Conservation (phyloP, 1,140 invertebrate genomes). For the Atta colombica region DNA sequence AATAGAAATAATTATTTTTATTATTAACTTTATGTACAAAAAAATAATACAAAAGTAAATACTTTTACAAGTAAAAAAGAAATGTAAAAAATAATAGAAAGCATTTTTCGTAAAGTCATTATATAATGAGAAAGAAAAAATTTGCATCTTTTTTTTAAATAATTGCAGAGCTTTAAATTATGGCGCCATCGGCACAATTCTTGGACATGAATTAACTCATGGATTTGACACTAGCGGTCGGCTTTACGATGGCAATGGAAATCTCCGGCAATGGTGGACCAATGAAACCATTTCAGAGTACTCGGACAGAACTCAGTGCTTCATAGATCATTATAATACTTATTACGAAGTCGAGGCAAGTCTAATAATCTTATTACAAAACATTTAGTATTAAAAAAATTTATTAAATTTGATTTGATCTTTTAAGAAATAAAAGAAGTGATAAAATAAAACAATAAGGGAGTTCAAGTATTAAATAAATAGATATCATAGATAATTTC, state of each 20-base stretch:
- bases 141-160: background rate
- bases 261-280: slow-evolving; percentile 95
- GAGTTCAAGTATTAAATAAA: background rate
- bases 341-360: slow-evolving; percentile 88
- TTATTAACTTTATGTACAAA: background rate
- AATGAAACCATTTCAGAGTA: slow-evolving; percentile 90
- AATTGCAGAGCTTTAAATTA: slow-evolving; percentile 92
- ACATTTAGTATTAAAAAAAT: background rate
- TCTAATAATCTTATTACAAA: background rate
- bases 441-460: background rate
- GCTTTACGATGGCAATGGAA: slow-evolving; percentile 91
- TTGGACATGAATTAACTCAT: slow-evolving; percentile 95
- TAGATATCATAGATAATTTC: background rate
- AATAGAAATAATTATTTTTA: slow-evolving; percentile 34
- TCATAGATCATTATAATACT: slow-evolving; percentile 94
- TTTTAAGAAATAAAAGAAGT: background rate
- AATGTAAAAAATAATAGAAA: background rate
- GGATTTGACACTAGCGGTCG: slow-evolving; percentile 94
- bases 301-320: slow-evolving; percentile 93
- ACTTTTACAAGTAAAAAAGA: background rate
- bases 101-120: background rate
- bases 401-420: background rate
- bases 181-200: slow-evolving; percentile 92
- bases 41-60: background rate
- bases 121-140: background rate